Conservation (phyloP, 2,888 invertebrate species). For the Conops quadrifasciatus region DNA sequence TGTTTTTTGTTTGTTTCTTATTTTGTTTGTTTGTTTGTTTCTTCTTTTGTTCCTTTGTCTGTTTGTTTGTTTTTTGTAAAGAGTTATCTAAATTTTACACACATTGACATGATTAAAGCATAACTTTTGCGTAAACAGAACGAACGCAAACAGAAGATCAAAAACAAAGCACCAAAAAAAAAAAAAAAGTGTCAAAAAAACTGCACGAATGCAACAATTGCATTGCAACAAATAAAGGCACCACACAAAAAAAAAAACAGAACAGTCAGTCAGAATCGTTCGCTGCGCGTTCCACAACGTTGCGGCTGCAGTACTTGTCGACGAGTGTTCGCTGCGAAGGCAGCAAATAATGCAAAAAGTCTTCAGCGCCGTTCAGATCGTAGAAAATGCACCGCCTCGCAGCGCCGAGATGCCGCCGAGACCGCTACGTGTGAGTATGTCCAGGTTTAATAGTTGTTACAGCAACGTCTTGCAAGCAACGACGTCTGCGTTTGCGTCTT, state of each 20-base stretch:
- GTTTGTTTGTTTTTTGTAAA: slow-evolving; percentile 38
- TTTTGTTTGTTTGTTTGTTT: slow-evolving; percentile 6
- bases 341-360: slow-evolving; percentile 63
- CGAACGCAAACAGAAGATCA: too few relatives aligned
- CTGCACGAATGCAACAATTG: slow-evolving; percentile 5
- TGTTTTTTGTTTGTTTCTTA: not conserved
- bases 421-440: slow-evolving; percentile 17
- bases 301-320: slow-evolving; percentile 64
- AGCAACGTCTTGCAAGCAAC: slow-evolving; percentile 11
- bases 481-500: not conserved
- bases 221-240: slow-evolving; percentile 17
- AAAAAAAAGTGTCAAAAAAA: too few relatives aligned
- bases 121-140: not conserved
- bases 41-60: slow-evolving; percentile 19
- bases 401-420: slow-evolving; percentile 27
- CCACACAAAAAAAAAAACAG: slow-evolving; percentile 11
- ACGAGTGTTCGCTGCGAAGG: slow-evolving; percentile 64
- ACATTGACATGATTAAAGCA: not conserved
- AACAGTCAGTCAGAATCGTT: slow-evolving; percentile 48
- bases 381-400: slow-evolving; percentile 14
- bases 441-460: slow-evolving; percentile 10
- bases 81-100: not conserved
- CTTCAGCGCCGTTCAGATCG: slow-evolving; percentile 43
- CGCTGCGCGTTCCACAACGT: slow-evolving; percentile 64
- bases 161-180: not conserved